Conservation (phyloP, 2,797 vertebrate genomes). For the Carcharodon carcharias region DNA sequence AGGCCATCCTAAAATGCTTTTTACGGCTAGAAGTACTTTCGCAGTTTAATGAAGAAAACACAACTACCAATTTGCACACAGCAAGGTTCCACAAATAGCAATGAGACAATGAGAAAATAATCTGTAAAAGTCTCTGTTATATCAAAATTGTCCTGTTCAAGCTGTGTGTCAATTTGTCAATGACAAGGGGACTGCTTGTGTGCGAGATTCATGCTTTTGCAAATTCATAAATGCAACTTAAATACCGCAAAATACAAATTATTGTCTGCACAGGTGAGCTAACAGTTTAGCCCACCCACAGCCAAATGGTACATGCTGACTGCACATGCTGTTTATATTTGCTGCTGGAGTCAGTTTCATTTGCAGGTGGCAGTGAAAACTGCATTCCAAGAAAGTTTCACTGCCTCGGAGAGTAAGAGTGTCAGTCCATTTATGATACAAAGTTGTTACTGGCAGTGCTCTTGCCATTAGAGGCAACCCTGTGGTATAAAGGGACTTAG, state of each 20-base stretch:
- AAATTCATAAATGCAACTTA: background rate
- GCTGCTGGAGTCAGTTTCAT: slow-evolving; percentile 18
- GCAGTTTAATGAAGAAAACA: background rate
- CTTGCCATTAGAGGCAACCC: slow-evolving; percentile 8
- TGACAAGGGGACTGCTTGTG: background rate
- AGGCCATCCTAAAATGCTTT: background rate
- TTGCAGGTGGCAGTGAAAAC: background rate
- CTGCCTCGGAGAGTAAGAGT: background rate
- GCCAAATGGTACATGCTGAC: background rate
- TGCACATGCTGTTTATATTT: slow-evolving; percentile 5
- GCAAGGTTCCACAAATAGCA: background rate
- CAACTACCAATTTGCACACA: background rate
- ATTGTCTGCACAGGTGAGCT: background rate
- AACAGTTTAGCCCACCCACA: background rate
- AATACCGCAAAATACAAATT: background rate
- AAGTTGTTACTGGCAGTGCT: background rate
- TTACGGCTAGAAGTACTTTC: background rate
- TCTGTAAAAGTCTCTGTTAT: background rate
- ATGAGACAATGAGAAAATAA: background rate
- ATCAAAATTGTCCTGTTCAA: background rate
- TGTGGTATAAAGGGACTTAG: slow-evolving; percentile 12
- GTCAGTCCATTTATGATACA: slow-evolving; percentile 1
- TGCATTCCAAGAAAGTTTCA: slow-evolving; percentile 9
- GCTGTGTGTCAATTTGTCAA: background rate
- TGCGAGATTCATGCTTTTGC: background rate